Percentiles rank a stretch among this genome's conserved stretches.
phyloP scores from a whole-genome alignment of 2,113 vertebrate genomes.

The Petrocephalus zakoni region DNA sequence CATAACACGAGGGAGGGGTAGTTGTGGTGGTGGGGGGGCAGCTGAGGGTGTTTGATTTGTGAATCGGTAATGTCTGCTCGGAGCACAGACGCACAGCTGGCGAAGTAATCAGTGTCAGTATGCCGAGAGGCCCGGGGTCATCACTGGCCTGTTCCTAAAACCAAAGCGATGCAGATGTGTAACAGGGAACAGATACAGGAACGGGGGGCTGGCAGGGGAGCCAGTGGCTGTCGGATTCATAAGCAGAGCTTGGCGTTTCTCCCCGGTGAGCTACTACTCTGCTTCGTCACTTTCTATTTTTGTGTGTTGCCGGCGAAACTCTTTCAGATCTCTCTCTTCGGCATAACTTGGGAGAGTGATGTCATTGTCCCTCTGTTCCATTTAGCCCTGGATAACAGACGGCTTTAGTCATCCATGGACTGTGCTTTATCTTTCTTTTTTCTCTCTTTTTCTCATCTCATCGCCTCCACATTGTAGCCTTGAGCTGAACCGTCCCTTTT shows the following conservation, averaged over 20 bases:
- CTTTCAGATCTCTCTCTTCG: background rate
- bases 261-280: background rate
- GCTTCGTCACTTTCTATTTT: background rate
- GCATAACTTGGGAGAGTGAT: slow-evolving; percentile 5
- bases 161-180: background rate
- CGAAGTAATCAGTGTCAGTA: background rate
- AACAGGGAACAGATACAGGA: background rate
- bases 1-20: background rate
- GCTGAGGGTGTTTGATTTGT: background rate
- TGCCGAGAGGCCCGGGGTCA: background rate
- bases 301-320: background rate
- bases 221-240: background rate
- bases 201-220: background rate
- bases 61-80: background rate
- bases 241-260: background rate
- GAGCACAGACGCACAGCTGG: background rate
- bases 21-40: background rate
- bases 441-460: background rate
- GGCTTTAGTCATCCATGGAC: background rate
- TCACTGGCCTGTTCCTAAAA: background rate
- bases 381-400: background rate
- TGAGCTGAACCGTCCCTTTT: background rate
- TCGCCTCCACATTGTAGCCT: background rate
- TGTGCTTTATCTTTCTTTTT: background rate
- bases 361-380: background rate